A percentile compares a stretch with the other conserved stretches of the same genome.
phyloP scores from a whole-genome alignment of 1,140 invertebrate genomes.

The Lasaia peninsularis region DNA sequence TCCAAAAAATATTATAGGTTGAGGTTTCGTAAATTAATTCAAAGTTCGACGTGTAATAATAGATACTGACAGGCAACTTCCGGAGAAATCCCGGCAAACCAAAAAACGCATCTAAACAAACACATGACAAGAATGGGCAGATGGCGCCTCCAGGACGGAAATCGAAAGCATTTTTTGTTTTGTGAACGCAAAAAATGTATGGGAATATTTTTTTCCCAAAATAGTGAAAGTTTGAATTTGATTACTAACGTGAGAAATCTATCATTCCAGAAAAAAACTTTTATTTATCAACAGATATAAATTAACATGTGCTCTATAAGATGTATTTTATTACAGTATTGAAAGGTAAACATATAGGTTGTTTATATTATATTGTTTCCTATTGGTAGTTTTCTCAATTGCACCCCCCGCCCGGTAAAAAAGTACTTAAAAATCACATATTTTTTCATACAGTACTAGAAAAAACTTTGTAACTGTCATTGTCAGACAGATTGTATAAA shows the following conservation, averaged over 20 bases:
- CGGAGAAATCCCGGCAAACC: conserved; percentile 52
- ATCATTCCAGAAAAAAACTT: not conserved
- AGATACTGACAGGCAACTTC: conserved; percentile 38
- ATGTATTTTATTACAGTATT: not conserved
- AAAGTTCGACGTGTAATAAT: conserved; percentile 1
- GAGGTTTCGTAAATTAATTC: conserved; percentile 1
- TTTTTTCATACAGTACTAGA: too few species aligned
- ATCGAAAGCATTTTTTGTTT: conserved; percentile 66
- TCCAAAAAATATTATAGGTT: not conserved
- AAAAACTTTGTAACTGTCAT: too few species aligned
- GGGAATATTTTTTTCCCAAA: conserved; percentile 47
- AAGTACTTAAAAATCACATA: too few species aligned
- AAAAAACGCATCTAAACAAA: conserved; percentile 64
- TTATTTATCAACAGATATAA: too few species aligned
- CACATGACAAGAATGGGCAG: conserved; percentile 65
- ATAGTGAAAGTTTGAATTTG: conserved; percentile 56
- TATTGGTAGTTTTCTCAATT: too few species aligned
- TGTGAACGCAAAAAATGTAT: conserved; percentile 53
- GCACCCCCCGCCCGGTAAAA: too few species aligned
- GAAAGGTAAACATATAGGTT: too few species aligned
- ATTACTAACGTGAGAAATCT: conserved; percentile 18
- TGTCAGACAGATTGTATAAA: too few species aligned
- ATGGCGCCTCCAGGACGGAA: conserved; percentile 66
- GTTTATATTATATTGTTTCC: too few species aligned
- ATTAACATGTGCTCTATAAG: not conserved